Evolutionary conservation across 1,140 invertebrate genomes (phyloP), one percentile per base, ranked within the genome.

Genomic region (Meloidogyne exigua): DNA sequence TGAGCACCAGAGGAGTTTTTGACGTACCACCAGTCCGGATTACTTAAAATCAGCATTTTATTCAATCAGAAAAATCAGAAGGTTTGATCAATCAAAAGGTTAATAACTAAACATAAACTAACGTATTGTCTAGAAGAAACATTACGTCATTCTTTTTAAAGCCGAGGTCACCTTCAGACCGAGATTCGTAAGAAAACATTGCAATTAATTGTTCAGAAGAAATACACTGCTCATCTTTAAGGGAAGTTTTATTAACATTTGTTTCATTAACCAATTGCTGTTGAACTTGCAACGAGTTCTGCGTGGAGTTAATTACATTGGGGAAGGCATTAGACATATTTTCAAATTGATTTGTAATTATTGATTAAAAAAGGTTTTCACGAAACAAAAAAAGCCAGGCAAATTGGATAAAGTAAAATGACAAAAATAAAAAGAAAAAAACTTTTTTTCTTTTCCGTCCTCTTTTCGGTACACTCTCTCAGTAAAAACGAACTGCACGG

Each of bases 1-100:
- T 93, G 92, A 2, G 15, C 3, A 21, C 92, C 91, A 68, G 93
- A 75, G 90, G 91, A 63, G 88, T 96, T 94, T 76, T 93, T 89
- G n/a, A 95, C 94, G 85, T 92, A 91, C 93, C 94, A 94, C 95
- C 95, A 96, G 88, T 96, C 95, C 15, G 92, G 90, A 87, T 95
- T 94, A 82, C 90, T 91, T 71, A n/a, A 84, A 75, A n/a, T 15
- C 23, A 39, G 0, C 12, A 77, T 66, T 62, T 75, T 77, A 67
- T 12, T 26, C 26, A n/a, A n/a, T n/a, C n/a, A n/a, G n/a, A n/a
- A 23, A 49, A 9, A 75, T 57, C 80, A 36, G 9, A 7, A 32
- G 5, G 0, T 21, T 11, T 18, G 7, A 32, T 32, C 28, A n/a
- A n/a, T n/a, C n/a, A n/a, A n/a, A n/a, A n/a, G n/a, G n/a, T n/a